These are phyloP conservation scores for Rhyzopertha dominica DNA, from an alignment of 1,140 invertebrate species.

Conservation along the genomic window DNA sequence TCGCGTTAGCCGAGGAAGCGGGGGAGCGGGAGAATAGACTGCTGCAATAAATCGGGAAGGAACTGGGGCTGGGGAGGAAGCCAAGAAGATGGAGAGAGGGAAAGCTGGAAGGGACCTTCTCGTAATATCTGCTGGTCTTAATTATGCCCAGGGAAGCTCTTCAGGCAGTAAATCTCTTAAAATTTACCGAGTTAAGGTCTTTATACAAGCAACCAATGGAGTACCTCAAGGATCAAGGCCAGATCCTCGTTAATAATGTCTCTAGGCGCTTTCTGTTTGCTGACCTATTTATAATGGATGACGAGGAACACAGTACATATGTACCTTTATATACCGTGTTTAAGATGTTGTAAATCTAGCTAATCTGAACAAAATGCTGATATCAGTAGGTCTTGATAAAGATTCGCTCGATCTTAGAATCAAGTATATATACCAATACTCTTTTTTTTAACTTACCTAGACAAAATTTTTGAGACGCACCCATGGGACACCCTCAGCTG, in stretches of 20 bases:
- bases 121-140: slow-evolving; percentile 8
- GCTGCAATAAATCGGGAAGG: not conserved
- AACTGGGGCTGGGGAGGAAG: slow-evolving; percentile 6
- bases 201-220: no score
- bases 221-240: no score
- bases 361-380: not conserved
- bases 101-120: slow-evolving; percentile 13
- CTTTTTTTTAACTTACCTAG: slow-evolving; percentile 86
- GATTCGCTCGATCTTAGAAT: no score
- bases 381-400: not conserved
- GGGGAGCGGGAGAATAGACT: not conserved
- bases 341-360: not conserved
- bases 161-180: no score
- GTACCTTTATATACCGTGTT: no score
- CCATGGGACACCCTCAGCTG: slow-evolving; percentile 88
- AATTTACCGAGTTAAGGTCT: no score
- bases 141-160: slow-evolving; percentile 11
- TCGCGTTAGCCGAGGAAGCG: slow-evolving; percentile 36
- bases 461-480: slow-evolving; percentile 91
- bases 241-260: no score
- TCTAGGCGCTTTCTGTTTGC: no score
- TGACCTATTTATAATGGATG: no score
- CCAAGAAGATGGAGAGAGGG: slow-evolving; percentile 9
- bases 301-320: no score
- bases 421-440: no score